Base-by-base conservation (phyloP, 2,797 vertebrate genomes). In the Sciurus vulgaris region DNA sequence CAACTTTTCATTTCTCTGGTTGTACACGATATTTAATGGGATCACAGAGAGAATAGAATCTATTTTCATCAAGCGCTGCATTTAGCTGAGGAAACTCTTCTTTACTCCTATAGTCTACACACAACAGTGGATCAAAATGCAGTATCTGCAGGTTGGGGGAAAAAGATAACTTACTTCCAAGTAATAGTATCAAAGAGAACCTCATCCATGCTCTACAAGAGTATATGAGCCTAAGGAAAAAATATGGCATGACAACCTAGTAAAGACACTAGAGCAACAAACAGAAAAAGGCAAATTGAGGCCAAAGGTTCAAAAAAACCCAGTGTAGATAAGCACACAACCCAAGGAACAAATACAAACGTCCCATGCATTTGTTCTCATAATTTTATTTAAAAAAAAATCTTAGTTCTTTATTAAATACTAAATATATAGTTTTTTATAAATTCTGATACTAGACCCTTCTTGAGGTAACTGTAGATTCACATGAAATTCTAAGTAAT, bases 81-180 rank as follows among this genome's bases (percentile, higher is more conserved):
- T 22, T 22, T 22, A 22, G 20, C 54, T 56, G 59, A 61, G 56
- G 24, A 59, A 59, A 61, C 56, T 59, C 56, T 22, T 56, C 9
- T 44, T 10, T 10, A 44, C 7, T 17, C 28, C 44, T 63, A 65
- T 3, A n/a, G 38, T 78, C 47, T 67, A 35, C 4, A 35, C 4
- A 41, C 28, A 70, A 51, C 0, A 49, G 18, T 28, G 35, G 38
- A 69, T 67, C 22, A 47, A 33, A 77, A 84, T 72, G 51, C 15
- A 78, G 28, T 47, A n/a, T 20, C 56, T 30, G 24, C 24, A 56
- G 38, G 20, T 35, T 41, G 26, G 54, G 83, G n/a, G n/a, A 35
- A 61, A 70, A 72, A 94, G 78, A 76, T 35, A 70, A 84, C 81
- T 91, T 56, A 72, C 24, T 73, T 91, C 33, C 24, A 56, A 65